A percentile compares a stretch with the other conserved stretches of the same genome.
Evolutionary conservation across 2,888 invertebrate genomes (phyloP).

Genomic region (Penaeus monodon): DNA sequence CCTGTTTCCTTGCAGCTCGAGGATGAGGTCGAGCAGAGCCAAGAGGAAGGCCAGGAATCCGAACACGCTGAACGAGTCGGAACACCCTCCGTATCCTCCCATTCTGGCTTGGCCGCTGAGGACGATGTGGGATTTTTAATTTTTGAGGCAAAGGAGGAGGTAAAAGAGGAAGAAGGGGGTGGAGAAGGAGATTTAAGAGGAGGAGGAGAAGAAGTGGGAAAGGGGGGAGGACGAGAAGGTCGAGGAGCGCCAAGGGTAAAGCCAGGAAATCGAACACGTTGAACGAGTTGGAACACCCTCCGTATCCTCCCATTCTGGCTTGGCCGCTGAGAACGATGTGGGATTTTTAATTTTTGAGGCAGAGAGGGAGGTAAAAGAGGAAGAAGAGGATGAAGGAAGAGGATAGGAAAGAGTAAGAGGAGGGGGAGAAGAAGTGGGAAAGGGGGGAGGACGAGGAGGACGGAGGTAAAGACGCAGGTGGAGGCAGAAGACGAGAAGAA

Average conservation of each 20-base stretch:
- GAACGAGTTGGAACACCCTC: slow-evolving; percentile 57
- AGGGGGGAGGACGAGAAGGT: slow-evolving; percentile 23
- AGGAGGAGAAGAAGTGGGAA: no score
- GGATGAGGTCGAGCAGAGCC: slow-evolving; percentile 55
- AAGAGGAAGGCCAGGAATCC: slow-evolving; percentile 62
- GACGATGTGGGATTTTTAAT: not conserved
- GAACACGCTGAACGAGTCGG: slow-evolving; percentile 61
- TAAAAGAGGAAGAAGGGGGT: no score
- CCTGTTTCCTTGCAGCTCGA: slow-evolving; percentile 46
- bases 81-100: slow-evolving; percentile 48
- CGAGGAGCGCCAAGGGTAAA: slow-evolving; percentile 47
- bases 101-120: not conserved
- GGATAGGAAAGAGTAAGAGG: no score
- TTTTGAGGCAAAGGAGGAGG: no score
- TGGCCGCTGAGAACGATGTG: not conserved
- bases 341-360: not conserved
- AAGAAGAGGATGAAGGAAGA: no score
- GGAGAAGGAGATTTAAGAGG: no score
- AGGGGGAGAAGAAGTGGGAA: no score
- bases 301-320: slow-evolving; percentile 24
- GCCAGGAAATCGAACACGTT: slow-evolving; percentile 61
- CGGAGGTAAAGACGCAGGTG: no score
- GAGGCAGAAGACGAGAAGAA: no score
- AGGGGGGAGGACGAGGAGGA: no score
- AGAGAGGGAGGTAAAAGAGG: no score